Percentiles rank a stretch among this genome's conserved stretches.
Evolutionary conservation across 2,113 vertebrate species (phyloP).

Genomic region (Cercocebus atys): DNA sequence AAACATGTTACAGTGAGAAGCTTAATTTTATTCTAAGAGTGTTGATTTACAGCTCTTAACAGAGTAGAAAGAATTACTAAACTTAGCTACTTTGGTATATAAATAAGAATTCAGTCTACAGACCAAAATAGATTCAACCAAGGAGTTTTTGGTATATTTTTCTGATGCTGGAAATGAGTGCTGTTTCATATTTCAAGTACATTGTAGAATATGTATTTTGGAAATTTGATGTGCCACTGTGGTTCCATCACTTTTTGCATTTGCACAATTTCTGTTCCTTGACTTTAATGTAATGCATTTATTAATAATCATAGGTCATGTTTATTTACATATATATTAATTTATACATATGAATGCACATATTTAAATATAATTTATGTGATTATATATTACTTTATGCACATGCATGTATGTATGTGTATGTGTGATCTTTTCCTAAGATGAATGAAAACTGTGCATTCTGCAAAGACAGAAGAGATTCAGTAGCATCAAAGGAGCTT

Average conservation of each 20-base stretch:
- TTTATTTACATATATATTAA: not conserved
- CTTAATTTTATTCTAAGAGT: slow-evolving; percentile 53
- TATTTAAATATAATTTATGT: not conserved
- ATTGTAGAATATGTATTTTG: slow-evolving; percentile 30
- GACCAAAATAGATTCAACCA: slow-evolving; percentile 56
- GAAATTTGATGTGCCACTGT: not conserved
- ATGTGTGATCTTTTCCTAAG: not conserved
- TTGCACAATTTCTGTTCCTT: not conserved
- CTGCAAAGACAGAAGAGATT: slow-evolving; percentile 51
- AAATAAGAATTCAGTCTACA: slow-evolving; percentile 25
- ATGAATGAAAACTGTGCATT: not conserved
- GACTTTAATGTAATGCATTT: not conserved
- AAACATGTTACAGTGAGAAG: slow-evolving; percentile 49
- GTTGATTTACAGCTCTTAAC: slow-evolving; percentile 54
- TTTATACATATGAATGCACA: too few relatives aligned
- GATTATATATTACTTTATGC: not conserved
- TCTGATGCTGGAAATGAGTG: not conserved
- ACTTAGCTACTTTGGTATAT: slow-evolving; percentile 28
- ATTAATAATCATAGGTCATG: not conserved
- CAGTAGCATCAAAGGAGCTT: slow-evolving; percentile 45
- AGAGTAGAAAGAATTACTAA: slow-evolving; percentile 55
- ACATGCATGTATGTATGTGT: not conserved
- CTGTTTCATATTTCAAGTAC: slow-evolving; percentile 26
- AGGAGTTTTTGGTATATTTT: slow-evolving; percentile 57
- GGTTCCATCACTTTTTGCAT: not conserved